Evolutionary conservation across 2,888 invertebrate genomes (phyloP).

Genomic region (Trichogramma evanescens): DNA sequence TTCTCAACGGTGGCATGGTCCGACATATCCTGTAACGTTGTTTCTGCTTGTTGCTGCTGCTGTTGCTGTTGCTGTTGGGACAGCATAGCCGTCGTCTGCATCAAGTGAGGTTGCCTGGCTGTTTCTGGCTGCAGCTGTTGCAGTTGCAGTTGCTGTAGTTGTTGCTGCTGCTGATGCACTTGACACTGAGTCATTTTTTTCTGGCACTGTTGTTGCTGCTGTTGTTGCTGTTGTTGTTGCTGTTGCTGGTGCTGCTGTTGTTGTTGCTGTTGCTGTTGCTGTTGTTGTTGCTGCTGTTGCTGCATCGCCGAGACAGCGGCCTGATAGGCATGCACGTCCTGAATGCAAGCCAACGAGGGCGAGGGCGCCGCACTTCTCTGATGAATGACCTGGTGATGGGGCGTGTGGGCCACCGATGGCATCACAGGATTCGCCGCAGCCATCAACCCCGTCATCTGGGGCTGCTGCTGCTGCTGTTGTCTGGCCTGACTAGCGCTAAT

Average conservation of each 20-base stretch:
- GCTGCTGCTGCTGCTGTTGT: neutral
- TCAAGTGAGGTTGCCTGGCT: constrained; percentile 23
- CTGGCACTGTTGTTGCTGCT: constrained; percentile 9
- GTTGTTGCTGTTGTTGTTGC: constrained; percentile 24
- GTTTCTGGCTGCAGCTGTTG: constrained; percentile 35
- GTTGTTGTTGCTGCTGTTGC: constrained; percentile 24
- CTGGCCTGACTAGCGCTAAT: neutral
- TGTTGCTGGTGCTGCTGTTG: constrained; percentile 26
- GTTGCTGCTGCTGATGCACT: constrained; percentile 26
- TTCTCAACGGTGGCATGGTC: no score
- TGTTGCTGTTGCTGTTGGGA: neutral
- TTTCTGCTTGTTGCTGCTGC: constrained; percentile 10
- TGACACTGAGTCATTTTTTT: constrained; percentile 21
- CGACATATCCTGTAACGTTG: constrained; percentile 28
- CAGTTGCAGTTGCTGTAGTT: constrained; percentile 29
- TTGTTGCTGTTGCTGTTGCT: constrained; percentile 21
- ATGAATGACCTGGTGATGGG: neutral
- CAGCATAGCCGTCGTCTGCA: neutral
- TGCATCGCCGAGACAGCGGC: neutral
- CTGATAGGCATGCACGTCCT: neutral
- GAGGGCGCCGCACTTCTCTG: neutral
- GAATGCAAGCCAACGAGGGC: no score
- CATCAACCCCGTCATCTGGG: neutral
- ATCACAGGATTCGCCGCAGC: no score
- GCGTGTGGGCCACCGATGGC: neutral